Percentiles rank a stretch among this genome's conserved stretches.
Conservation (phyloP, 92 coral and sea anemone genomes). For the Virgularia gustaviana region DNA sequence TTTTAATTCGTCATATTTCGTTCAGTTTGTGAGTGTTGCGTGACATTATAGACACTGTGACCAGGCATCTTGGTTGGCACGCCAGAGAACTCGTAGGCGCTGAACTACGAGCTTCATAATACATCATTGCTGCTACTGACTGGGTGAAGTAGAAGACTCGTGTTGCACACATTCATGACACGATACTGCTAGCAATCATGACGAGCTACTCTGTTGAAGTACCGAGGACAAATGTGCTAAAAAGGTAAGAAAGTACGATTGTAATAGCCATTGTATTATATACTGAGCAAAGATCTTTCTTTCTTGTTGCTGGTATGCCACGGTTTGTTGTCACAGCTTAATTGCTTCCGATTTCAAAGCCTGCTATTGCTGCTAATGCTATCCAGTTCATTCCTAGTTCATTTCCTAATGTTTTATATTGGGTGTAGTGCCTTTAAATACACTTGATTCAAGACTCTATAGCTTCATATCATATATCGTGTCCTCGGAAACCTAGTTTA, state of each 20-base stretch:
- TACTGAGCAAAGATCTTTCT: constrained; percentile 1
- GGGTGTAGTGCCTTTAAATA: neutral
- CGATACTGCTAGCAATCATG: constrained; percentile 11
- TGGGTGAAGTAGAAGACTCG: neutral
- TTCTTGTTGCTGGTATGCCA: constrained; percentile 23
- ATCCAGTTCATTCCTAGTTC: too few relatives aligned
- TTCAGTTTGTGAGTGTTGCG: neutral
- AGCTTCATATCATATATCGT: too few relatives aligned
- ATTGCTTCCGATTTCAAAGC: constrained; percentile 31
- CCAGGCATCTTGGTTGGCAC: too few relatives aligned
- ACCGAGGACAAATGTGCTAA: constrained; percentile 1
- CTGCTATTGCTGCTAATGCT: constrained; percentile 7
- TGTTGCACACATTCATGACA: neutral
- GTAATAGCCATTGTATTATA: too few relatives aligned
- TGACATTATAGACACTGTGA: too few relatives aligned
- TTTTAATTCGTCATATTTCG: neutral
- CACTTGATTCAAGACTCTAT: neutral
- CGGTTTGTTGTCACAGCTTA: constrained; percentile 16
- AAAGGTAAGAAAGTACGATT: constrained; percentile 17
- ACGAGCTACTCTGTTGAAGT: constrained; percentile 8
- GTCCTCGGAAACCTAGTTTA: too few relatives aligned
- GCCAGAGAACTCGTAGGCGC: too few relatives aligned
- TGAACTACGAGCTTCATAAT: neutral
- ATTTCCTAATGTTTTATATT: too few relatives aligned
- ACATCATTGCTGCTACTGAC: neutral